A percentile compares a stretch with the other conserved stretches of the same genome.
Evolutionary conservation across 1,140 invertebrate species (phyloP).

Genomic region (Trachelipus rathkii): DNA sequence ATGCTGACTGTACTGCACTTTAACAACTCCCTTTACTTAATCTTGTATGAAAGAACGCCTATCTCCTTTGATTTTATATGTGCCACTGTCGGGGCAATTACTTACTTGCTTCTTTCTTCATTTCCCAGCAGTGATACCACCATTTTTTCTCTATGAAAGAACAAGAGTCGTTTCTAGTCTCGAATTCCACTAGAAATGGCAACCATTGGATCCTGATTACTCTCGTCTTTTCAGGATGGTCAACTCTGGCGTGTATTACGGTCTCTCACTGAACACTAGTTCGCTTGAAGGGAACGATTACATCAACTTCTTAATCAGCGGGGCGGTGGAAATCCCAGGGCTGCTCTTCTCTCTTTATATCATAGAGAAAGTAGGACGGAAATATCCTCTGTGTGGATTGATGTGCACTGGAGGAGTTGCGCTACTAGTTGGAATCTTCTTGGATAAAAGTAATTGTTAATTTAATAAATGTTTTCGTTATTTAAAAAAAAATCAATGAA

Average conservation of each 20-base stretch:
- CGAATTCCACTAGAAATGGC: no score
- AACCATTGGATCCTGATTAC: slow-evolving; percentile 47
- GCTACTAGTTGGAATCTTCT: not conserved
- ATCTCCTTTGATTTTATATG: no score
- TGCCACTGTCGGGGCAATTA: no score
- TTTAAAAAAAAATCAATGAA: not conserved
- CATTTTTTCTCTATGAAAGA: no score
- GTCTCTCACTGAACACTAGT: slow-evolving; percentile 70
- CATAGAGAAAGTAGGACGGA: not conserved
- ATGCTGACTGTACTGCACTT: no score
- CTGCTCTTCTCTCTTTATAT: slow-evolving; percentile 52
- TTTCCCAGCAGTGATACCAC: no score
- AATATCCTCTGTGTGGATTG: not conserved
- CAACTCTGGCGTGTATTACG: slow-evolving; percentile 62
- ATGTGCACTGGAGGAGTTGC: not conserved
- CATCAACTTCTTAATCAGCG: slow-evolving; percentile 69
- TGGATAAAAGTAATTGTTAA: slow-evolving; percentile 45
- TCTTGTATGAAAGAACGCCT: no score
- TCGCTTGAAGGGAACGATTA: slow-evolving; percentile 69
- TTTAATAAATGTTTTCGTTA: not conserved
- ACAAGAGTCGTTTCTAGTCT: no score
- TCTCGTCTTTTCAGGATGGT: not conserved
- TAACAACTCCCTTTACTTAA: no score
- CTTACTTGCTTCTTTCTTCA: no score
- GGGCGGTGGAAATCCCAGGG: slow-evolving; percentile 68